These are phyloP conservation scores for Pedicia rivosa DNA, from an alignment of 2,888 invertebrate species.

Conservation along the genomic window DNA sequence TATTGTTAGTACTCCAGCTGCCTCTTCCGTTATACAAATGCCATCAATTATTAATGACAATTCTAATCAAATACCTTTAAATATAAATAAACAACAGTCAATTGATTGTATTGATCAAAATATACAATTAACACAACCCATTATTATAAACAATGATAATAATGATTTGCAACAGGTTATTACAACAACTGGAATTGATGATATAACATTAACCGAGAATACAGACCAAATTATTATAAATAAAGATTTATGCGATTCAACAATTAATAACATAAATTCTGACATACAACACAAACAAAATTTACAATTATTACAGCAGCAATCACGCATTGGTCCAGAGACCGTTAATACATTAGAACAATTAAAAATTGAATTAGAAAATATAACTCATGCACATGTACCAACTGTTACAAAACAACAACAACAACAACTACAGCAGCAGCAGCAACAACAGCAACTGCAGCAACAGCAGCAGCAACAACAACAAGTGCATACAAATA, in stretches of 20 bases:
- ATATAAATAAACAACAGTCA: too few species aligned
- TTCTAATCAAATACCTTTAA: too few species aligned
- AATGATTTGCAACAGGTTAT: constrained; percentile 13
- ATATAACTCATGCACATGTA: constrained; percentile 37
- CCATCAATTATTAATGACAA: too few species aligned
- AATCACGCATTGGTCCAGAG: constrained; percentile 24
- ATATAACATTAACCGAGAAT: constrained; percentile 21
- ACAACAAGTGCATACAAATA: not conserved
- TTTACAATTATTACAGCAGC: constrained; percentile 8
- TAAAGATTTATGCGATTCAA: too few species aligned
- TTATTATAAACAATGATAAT: constrained; percentile 14
- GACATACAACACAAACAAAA: too few species aligned
- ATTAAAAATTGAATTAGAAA: constrained; percentile 39
- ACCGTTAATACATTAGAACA: constrained; percentile 38
- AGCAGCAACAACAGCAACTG: constrained; percentile 12
- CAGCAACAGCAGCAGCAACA: constrained; percentile 11
- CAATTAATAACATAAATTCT: too few species aligned
- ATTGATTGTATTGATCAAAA: too few species aligned
- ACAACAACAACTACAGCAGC: constrained; percentile 13
- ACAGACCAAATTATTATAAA: too few species aligned
- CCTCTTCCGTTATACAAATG: constrained; percentile 17
- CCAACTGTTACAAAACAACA: constrained; percentile 12
- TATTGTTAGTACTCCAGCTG: constrained; percentile 64
- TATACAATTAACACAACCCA: constrained; percentile 11
- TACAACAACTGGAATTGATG: constrained; percentile 18